A percentile compares a stretch with the other conserved stretches of the same genome.
phyloP scores from a whole-genome alignment of 2,888 invertebrate species.

The Blastobasis lacticolella region DNA sequence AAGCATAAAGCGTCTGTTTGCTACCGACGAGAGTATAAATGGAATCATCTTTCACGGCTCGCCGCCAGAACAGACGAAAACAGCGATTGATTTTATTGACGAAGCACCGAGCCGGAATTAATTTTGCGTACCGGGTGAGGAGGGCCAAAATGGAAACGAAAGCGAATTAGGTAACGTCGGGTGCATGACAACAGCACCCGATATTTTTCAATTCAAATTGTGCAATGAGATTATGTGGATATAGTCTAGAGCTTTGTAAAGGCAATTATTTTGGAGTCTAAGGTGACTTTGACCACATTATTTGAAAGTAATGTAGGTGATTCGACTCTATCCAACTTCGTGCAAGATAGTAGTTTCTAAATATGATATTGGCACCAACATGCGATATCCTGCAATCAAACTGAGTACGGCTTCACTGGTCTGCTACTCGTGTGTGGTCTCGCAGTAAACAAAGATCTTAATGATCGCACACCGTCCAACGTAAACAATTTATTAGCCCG shows the following conservation, averaged over 20 bases:
- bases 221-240: no score
- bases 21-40: conserved; percentile 37
- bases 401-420: conserved; percentile 54
- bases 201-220: no score
- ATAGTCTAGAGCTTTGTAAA: no score
- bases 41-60: conserved; percentile 38
- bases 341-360: conserved; percentile 21
- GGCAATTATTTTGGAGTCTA: no score
- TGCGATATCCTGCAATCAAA: conserved; percentile 68
- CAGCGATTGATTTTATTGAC: conserved; percentile 36
- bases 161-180: neutral
- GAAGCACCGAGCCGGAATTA: conserved; percentile 16
- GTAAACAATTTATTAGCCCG: conserved; percentile 63
- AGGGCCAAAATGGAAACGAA: neutral
- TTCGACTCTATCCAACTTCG: no score
- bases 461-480: conserved; percentile 51
- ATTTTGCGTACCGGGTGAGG: conserved; percentile 1
- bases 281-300: no score
- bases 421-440: conserved; percentile 64
- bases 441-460: conserved; percentile 65
- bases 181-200: neutral
- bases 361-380: conserved; percentile 53
- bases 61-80: conserved; percentile 26
- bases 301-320: no score
- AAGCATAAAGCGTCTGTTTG: conserved; percentile 37